Percentiles rank a stretch among this genome's conserved stretches.
Conservation (phyloP, 1,140 invertebrate species). For the Microvelia longipes region DNA sequence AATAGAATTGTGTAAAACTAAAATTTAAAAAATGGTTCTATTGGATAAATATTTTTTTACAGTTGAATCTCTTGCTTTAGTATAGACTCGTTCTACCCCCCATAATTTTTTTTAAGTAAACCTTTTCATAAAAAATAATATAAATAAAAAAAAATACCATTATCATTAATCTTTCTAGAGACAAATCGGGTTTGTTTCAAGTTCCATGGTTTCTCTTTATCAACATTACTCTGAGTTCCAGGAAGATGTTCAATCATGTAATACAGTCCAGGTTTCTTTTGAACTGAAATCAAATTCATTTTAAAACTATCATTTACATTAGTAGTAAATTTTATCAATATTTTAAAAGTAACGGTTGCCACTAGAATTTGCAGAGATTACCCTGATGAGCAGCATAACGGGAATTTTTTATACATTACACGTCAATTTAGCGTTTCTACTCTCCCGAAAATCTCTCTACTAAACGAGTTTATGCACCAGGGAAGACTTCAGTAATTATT, state of each 20-base stretch:
- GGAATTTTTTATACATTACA: not conserved
- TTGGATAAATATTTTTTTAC: no score
- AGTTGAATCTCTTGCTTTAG: no score
- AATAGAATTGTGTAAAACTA: no score
- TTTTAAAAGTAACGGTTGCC: not conserved
- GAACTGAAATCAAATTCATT: not conserved
- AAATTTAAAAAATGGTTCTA: no score
- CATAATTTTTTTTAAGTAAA: no score
- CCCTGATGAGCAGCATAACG: not conserved
- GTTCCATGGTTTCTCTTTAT: not conserved
- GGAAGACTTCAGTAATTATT: no score
- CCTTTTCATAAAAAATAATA: no score
- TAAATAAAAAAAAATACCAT: not conserved
- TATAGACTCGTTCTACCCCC: no score
- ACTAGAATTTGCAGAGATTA: not conserved
- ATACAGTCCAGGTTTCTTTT: not conserved
- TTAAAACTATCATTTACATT: not conserved
- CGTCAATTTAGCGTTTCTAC: not conserved
- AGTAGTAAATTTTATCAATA: not conserved
- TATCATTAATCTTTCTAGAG: not conserved
- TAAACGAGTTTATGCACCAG: no score
- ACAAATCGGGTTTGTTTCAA: not conserved
- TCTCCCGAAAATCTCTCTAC: not conserved
- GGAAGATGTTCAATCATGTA: conserved; percentile 1
- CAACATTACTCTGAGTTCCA: not conserved